phyloP scores from a whole-genome alignment of 2,797 vertebrate genomes.

The Catamblyrhynchus diadema region DNA sequence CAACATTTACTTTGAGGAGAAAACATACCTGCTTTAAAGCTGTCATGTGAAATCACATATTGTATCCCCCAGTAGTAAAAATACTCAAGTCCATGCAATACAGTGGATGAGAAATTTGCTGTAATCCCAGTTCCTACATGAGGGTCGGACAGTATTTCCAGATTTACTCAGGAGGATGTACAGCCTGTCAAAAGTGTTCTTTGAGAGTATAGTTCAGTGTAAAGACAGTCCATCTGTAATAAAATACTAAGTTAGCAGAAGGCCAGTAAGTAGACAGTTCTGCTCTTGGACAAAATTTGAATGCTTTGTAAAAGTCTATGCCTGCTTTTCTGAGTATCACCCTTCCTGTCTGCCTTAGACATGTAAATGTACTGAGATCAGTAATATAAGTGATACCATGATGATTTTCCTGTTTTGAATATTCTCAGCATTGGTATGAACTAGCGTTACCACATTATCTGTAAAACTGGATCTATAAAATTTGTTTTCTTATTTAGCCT shows the following conservation, averaged over 20 bases:
- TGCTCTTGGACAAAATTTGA: neutral
- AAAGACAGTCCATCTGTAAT: neutral
- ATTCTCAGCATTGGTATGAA: neutral
- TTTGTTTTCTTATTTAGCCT: neutral
- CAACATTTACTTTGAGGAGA: neutral
- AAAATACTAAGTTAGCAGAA: neutral
- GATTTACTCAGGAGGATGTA: neutral
- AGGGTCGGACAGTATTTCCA: neutral
- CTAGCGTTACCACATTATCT: neutral
- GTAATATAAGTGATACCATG: neutral
- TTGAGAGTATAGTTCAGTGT: neutral
- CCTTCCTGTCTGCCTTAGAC: neutral
- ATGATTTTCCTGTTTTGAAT: neutral
- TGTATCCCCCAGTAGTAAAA: neutral
- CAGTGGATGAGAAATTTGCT: neutral
- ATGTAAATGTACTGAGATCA: neutral
- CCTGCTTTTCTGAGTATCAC: neutral
- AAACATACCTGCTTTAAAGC: neutral
- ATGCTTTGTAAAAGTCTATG: neutral
- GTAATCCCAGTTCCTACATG: neutral
- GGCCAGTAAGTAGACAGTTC: neutral
- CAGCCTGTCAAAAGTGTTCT: neutral
- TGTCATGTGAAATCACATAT: neutral
- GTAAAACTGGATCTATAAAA: constrained; percentile 11
- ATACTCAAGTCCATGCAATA: neutral